Conservation (phyloP, 30 jellyfish, hydroid and myxozoan species). For the Hydractinia echinata region DNA sequence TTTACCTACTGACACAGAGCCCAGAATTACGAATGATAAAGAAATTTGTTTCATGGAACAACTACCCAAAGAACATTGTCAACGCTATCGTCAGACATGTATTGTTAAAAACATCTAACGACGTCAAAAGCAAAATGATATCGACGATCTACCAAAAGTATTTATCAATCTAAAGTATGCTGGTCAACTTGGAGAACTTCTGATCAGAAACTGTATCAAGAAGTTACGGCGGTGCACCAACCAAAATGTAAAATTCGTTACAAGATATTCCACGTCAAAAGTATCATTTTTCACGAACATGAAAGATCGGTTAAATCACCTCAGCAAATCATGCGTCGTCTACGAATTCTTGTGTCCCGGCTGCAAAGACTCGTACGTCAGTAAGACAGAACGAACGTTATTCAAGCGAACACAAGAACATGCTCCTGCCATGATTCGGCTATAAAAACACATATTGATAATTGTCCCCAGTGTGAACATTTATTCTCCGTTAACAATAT, state of each 20-base stretch:
- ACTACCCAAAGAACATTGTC: background rate
- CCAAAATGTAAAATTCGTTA: background rate
- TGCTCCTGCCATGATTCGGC: no score
- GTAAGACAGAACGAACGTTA: no score
- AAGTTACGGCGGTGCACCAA: background rate
- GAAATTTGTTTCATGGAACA: background rate
- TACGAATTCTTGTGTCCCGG: no score
- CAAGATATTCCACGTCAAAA: background rate
- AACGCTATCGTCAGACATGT: background rate
- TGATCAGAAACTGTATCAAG: background rate
- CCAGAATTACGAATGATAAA: background rate
- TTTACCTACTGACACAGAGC: no score
- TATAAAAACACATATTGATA: no score
- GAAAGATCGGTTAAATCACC: background rate
- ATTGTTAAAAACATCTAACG: background rate
- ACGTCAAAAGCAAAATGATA: background rate
- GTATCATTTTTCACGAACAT: background rate
- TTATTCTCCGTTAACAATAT: no score
- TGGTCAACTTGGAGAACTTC: background rate
- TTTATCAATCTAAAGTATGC: background rate
- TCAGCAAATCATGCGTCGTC: no score
- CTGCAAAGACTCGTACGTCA: no score
- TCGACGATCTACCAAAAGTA: background rate
- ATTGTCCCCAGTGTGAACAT: no score
- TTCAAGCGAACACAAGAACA: no score